These are phyloP conservation scores for Pseudorhiza aurosa DNA, from an alignment of 30 jellyfish, hydroid and myxozoan species.

Conservation along the genomic window DNA sequence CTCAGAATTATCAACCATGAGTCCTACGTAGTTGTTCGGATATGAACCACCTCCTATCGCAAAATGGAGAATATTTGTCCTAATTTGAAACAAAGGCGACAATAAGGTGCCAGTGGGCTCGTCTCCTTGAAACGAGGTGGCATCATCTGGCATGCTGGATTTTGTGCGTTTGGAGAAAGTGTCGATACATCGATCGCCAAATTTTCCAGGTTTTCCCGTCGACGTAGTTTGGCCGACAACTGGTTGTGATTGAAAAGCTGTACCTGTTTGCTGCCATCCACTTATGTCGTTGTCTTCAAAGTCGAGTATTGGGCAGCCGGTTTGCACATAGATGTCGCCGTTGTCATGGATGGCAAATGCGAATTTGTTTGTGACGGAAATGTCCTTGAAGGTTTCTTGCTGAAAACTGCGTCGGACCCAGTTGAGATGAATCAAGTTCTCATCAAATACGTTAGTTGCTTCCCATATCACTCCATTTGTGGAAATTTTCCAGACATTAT, in stretches of 20 bases:
- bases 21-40: constrained; percentile 39
- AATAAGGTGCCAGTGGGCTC: constrained; percentile 38
- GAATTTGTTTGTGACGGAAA: constrained; percentile 36
- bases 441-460: constrained; percentile 25
- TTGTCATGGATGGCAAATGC: constrained; percentile 32
- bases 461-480: constrained; percentile 13
- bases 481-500: constrained; percentile 35
- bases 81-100: constrained; percentile 50
- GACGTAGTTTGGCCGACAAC: not conserved
- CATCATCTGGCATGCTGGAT: not conserved
- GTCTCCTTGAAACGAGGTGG: constrained; percentile 5
- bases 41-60: constrained; percentile 48
- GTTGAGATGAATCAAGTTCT: not conserved
- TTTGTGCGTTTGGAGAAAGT: constrained; percentile 1
- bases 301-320: constrained; percentile 53
- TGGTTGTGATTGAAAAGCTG: constrained; percentile 25
- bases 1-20: constrained; percentile 19
- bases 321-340: constrained; percentile 17
- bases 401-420: constrained; percentile 58
- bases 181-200: constrained; percentile 37
- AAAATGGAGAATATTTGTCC: constrained; percentile 33
- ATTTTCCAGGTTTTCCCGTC: constrained; percentile 23
- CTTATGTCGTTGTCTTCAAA: constrained; percentile 38
- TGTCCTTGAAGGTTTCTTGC: constrained; percentile 10
- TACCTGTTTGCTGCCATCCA: constrained; percentile 40